These are phyloP conservation scores for Mesoclemmys tuberculata DNA, from an alignment of 2,113 vertebrate genomes.

Conservation along the genomic window DNA sequence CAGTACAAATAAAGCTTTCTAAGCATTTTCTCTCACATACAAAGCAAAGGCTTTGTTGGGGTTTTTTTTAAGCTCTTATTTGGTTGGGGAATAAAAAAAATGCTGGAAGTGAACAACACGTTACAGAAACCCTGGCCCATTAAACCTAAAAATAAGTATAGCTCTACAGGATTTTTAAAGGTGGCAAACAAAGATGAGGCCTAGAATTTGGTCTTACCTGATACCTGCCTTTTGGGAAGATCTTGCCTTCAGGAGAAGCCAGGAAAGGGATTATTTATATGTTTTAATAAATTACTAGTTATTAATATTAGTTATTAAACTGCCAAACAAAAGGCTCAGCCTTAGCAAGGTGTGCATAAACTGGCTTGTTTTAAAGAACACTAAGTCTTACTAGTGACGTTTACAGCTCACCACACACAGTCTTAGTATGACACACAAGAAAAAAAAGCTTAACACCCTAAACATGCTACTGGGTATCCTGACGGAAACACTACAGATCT, in stretches of 20 bases:
- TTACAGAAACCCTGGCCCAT: conserved; percentile 58
- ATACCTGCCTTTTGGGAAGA: background rate
- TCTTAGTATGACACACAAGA: too few relatives aligned
- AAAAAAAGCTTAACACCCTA: background rate
- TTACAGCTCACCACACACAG: too few relatives aligned
- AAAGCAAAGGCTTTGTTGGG: conserved; percentile 55
- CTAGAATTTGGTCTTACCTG: background rate
- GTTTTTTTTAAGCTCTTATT: conserved; percentile 48
- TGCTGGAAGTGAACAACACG: conserved; percentile 58
- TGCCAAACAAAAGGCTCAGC: background rate
- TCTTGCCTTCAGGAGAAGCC: background rate
- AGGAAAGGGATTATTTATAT: background rate
- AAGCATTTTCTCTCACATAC: conserved; percentile 63
- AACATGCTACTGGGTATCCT: background rate
- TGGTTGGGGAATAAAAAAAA: conserved; percentile 65
- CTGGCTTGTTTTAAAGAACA: background rate
- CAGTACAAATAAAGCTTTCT: conserved; percentile 54
- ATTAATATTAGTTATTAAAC: background rate
- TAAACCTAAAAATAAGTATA: conserved; percentile 53
- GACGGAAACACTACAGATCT: background rate
- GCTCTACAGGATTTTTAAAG: conserved; percentile 18
- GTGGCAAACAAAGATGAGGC: background rate
- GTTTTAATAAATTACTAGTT: background rate
- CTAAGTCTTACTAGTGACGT: background rate
- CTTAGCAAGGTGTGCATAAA: background rate